Percentiles rank a stretch among this genome's conserved stretches.
phyloP scores from a whole-genome alignment of 2,888 invertebrate species.

The Myathropa florea region DNA sequence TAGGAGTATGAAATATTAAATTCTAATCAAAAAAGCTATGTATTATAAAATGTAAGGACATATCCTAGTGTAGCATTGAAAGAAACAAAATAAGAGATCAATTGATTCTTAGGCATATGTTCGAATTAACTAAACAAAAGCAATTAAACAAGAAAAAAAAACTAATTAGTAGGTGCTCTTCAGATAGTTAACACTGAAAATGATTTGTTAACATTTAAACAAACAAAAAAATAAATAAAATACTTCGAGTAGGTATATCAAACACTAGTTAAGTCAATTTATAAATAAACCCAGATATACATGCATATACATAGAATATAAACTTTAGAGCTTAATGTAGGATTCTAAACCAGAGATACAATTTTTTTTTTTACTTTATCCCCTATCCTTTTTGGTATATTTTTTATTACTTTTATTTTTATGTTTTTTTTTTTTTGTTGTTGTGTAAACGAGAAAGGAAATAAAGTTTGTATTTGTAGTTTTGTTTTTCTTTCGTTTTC shows the following conservation, averaged over 20 bases:
- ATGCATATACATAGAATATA: neutral
- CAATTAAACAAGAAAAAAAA: conserved; percentile 27
- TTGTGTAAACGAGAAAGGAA: conserved; percentile 39
- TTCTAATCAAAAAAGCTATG: conserved; percentile 47
- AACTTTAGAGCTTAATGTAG: conserved; percentile 19
- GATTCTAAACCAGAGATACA: conserved; percentile 3
- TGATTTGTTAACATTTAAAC: conserved; percentile 73
- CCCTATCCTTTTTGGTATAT: conserved; percentile 11
- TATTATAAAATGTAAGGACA: conserved; percentile 68
- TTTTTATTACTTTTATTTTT: conserved; percentile 12
- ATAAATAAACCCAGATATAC: conserved; percentile 8
- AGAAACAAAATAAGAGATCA: neutral
- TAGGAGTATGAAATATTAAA: conserved; percentile 19
- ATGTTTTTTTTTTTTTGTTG: conserved; percentile 16
- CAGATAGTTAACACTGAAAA: conserved; percentile 74
- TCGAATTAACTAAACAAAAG: conserved; percentile 24
- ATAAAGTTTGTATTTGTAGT: conserved; percentile 32
- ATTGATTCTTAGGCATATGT: neutral
- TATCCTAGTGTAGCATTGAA: conserved; percentile 45
- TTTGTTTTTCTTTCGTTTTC: conserved; percentile 1
- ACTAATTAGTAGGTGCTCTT: conserved; percentile 56
- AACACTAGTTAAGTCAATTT: conserved; percentile 56
- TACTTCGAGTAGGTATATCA: conserved; percentile 8
- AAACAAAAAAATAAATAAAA: conserved; percentile 67
- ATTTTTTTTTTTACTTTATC: neutral